Conservation (phyloP, 2,888 invertebrate species). For the Synergus gifuensis region DNA sequence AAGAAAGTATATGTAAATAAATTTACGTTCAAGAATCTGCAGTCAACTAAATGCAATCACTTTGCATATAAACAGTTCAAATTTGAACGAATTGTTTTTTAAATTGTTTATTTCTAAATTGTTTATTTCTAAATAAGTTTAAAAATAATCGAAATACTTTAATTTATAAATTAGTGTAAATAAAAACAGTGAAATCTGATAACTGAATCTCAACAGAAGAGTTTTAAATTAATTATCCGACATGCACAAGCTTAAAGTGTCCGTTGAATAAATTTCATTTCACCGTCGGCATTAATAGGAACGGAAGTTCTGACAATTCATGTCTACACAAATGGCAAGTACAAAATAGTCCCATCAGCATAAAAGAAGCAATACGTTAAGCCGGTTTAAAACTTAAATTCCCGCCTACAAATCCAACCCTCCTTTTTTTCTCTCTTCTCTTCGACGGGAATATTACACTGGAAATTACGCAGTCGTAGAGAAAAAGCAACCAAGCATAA, state of each 20-base stretch:
- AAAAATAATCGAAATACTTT: background rate
- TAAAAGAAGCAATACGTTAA: constrained; percentile 25
- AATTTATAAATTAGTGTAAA: background rate
- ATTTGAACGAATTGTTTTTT: too few relatives aligned
- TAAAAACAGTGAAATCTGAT: background rate
- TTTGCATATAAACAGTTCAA: background rate
- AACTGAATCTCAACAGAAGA: background rate
- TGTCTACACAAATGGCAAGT: constrained; percentile 27
- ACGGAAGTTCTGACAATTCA: constrained; percentile 28
- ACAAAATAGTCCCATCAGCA: constrained; percentile 16
- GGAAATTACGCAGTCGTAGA: background rate
- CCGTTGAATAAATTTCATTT: constrained; percentile 33
- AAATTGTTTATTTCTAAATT: too few relatives aligned
- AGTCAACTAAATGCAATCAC: background rate
- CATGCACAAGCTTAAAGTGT: constrained; percentile 5
- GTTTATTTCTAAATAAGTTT: too few relatives aligned
- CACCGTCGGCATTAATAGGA: constrained; percentile 25
- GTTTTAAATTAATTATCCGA: background rate
- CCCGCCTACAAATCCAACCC: constrained; percentile 16
- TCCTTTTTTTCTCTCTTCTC: background rate
- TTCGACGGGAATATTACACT: background rate
- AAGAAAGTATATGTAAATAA: background rate
- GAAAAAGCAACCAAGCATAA: background rate
- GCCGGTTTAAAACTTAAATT: constrained; percentile 35
- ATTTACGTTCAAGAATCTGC: background rate